These are phyloP conservation scores for Paratilapia polleni DNA, from an alignment of 2,113 vertebrate genomes.

Conservation along the genomic window DNA sequence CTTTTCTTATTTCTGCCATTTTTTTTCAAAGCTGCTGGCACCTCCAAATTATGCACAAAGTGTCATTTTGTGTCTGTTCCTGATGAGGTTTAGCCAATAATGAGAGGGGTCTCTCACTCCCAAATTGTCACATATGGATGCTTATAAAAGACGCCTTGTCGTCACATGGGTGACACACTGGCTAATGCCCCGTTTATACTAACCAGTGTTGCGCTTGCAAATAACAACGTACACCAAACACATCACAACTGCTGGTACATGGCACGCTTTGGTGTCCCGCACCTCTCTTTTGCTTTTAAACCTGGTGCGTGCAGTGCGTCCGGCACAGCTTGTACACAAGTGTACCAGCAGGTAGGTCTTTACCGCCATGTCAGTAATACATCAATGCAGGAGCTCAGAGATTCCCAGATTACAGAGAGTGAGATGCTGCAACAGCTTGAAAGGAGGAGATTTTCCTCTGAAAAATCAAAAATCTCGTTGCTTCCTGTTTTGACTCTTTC, in stretches of 20 bases:
- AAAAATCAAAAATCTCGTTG: no score
- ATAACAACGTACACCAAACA: no score
- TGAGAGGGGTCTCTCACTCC: neutral
- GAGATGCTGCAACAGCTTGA: neutral
- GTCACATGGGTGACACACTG: no score
- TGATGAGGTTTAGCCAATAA: neutral
- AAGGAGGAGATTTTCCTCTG: neutral
- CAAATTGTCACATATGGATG: no score
- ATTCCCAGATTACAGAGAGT: fast-evolving
- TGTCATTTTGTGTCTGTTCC: neutral
- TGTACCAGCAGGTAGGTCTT: neutral
- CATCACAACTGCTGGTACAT: no score
- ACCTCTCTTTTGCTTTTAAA: neutral
- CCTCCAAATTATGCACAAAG: neutral
- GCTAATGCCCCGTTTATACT: no score
- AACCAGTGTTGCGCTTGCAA: no score
- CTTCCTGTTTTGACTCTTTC: neutral
- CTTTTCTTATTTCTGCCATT: neutral
- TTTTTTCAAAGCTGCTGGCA: neutral
- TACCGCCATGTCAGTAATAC: neutral
- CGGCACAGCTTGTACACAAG: no score
- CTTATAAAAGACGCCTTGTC: no score
- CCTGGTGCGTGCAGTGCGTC: neutral
- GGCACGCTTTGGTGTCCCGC: no score
- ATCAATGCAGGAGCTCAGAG: neutral